phyloP scores from a whole-genome alignment of 2,797 vertebrate species.

The Anabacerthia variegaticeps region DNA sequence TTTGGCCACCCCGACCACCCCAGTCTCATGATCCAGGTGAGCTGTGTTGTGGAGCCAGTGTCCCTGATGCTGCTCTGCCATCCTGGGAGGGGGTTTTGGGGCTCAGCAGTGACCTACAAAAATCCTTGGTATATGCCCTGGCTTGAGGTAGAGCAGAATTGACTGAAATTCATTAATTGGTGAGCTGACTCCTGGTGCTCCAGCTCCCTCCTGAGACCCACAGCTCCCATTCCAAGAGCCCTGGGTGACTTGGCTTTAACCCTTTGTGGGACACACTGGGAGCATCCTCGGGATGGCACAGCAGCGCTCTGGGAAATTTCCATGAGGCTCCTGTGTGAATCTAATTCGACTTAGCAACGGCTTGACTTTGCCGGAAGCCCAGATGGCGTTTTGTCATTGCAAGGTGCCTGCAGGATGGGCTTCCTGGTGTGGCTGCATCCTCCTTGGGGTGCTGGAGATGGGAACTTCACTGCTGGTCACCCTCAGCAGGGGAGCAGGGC shows the following conservation, averaged over 20 bases:
- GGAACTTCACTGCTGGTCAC: background rate
- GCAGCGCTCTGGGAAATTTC: conserved; percentile 14
- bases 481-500: background rate
- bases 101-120: conserved; percentile 1
- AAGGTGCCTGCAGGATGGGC: background rate
- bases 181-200: background rate
- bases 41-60: rapidly evolving
- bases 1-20: background rate
- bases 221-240: background rate
- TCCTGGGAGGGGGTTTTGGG: background rate
- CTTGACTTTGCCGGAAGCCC: background rate
- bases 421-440: background rate
- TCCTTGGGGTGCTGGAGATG: background rate
- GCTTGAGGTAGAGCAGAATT: background rate
- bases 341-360: background rate
- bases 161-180: background rate
- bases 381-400: background rate
- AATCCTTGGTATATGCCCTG: background rate
- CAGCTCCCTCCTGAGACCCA: background rate
- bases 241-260: background rate
- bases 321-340: background rate
- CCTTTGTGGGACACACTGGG: background rate
- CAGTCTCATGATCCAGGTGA: background rate
- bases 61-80: rapidly evolving
- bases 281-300: background rate